Evolutionary conservation across 1,140 invertebrate species (phyloP).

Genomic region (Drosophila mojavensis): DNA sequence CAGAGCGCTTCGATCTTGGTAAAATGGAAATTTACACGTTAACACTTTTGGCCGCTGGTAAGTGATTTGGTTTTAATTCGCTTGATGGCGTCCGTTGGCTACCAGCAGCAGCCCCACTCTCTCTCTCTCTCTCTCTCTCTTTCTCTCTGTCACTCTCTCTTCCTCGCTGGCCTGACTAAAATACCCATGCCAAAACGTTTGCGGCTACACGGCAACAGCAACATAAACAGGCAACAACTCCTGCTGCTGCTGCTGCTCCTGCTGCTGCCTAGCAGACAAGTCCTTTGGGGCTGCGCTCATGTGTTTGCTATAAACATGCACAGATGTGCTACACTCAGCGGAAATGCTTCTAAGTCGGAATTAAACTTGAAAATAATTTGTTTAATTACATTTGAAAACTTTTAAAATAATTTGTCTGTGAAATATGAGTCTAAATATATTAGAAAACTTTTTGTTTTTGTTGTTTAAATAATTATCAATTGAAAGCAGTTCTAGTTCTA

Average conservation of each 20-base stretch:
- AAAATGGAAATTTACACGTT: slow-evolving; percentile 82
- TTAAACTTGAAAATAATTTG: not conserved
- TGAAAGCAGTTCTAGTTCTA: too few species aligned
- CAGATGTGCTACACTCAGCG: not conserved
- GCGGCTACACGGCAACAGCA: slow-evolving; percentile 47
- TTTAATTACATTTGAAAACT: not conserved
- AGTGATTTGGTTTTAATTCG: slow-evolving; percentile 82
- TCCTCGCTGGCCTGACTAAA: not conserved
- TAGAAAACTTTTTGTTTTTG: too few species aligned
- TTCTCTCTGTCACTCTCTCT: not conserved
- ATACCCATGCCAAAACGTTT: slow-evolving; percentile 55
- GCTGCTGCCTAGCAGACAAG: slow-evolving; percentile 25
- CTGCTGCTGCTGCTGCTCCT: not conserved
- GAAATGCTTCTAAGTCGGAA: not conserved
- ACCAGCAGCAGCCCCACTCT: slow-evolving; percentile 23
- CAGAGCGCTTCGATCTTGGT: slow-evolving; percentile 76
- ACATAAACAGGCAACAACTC: slow-evolving; percentile 29
- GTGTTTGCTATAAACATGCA: slow-evolving; percentile 8
- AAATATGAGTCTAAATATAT: too few species aligned
- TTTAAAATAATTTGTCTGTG: not conserved
- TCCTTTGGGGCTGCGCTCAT: slow-evolving; percentile 44
- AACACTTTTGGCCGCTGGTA: slow-evolving; percentile 82
- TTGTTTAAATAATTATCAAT: too few species aligned
- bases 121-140: not conserved
- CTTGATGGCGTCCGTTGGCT: slow-evolving; percentile 77